Evolutionary conservation across 2,113 vertebrate genomes (phyloP), one percentile per base, ranked within the genome.

Genomic region (Cephalopholis sonnerati): DNA sequence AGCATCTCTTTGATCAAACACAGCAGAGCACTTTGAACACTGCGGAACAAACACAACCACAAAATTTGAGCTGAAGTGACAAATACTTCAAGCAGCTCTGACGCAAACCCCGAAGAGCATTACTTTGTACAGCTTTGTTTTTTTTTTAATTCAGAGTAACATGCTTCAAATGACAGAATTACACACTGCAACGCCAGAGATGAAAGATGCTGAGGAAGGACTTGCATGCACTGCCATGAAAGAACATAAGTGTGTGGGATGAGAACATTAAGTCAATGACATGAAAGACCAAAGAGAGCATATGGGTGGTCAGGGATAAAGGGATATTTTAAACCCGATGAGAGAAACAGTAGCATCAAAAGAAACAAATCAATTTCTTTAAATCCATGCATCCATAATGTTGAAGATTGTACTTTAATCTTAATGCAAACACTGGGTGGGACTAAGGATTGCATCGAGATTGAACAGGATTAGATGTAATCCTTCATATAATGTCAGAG

Each of bases 391-490:
- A 77, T 88, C 36, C n/a, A 85, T 70, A 79, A 66, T 63, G 55
- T 81, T 77, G 76, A 29, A 79, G 68, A 81, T 77, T 81, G 74
- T 24, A 51, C 39, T 77, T 92, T 91, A 89, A 92, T 92, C 89
- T 85, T n/a, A 59, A 91, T 75, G 70, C 82, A 89, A 87, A 73
- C 66, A 81, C n/a, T 39, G 25, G 59, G 39, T 29, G 36, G 54
- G 72, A 80, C n/a, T 58, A 75, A 61, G 51, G 76, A 89, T 78
- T 80, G 87, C 20, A 57, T 66, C 61, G 51, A 58, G 70, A 83
- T 83, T 73, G 80, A 63, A 80, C 59, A 61, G 82, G 85, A 93
- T 94, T 92, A 92, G 25, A 90, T 80, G 55, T 92, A 91, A 94
- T 92, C 87, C 89, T 78, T 81, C 63, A 74, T 85, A 82, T 85